Evolutionary conservation across 2,888 invertebrate species (phyloP).

Genomic region (Rhagonycha fulva): DNA sequence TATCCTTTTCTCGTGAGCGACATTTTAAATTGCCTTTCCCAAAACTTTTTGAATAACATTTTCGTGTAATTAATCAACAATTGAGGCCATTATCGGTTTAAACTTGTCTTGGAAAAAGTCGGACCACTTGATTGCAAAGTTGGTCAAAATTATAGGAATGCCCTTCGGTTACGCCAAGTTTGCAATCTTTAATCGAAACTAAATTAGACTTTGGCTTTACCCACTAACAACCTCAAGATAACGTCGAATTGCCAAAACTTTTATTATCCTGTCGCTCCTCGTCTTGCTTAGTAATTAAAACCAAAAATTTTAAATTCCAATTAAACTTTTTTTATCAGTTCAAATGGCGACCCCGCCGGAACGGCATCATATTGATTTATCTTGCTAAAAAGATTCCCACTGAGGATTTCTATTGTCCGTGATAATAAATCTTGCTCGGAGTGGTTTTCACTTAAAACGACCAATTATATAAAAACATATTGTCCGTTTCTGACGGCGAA

Average conservation of each 20-base stretch:
- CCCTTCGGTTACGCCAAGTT: conserved; percentile 27
- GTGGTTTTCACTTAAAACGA: background rate
- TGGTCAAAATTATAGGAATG: conserved; percentile 34
- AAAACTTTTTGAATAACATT: conserved; percentile 15
- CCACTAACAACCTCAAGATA: conserved; percentile 16
- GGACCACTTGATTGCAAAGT: conserved; percentile 31
- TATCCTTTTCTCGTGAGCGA: conserved; percentile 9
- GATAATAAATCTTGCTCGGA: background rate
- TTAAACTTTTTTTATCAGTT: background rate
- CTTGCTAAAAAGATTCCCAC: background rate
- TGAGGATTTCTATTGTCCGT: background rate
- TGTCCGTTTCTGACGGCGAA: background rate
- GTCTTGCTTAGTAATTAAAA: conserved; percentile 1
- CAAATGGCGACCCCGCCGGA: background rate
- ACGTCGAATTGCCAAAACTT: conserved; percentile 19
- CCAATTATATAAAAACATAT: background rate
- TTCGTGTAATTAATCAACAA: conserved; percentile 25
- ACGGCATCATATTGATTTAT: background rate
- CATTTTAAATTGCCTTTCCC: conserved; percentile 8
- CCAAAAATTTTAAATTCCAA: background rate
- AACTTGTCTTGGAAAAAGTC: conserved; percentile 16
- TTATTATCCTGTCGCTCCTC: conserved; percentile 10
- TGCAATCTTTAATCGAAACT: conserved; percentile 28
- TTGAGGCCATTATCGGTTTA: conserved; percentile 20
- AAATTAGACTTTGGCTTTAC: conserved; percentile 18